Evolutionary conservation across 2,888 invertebrate species (phyloP), one percentile per base, ranked within the genome.

Genomic region (Calameuta pallipes): DNA sequence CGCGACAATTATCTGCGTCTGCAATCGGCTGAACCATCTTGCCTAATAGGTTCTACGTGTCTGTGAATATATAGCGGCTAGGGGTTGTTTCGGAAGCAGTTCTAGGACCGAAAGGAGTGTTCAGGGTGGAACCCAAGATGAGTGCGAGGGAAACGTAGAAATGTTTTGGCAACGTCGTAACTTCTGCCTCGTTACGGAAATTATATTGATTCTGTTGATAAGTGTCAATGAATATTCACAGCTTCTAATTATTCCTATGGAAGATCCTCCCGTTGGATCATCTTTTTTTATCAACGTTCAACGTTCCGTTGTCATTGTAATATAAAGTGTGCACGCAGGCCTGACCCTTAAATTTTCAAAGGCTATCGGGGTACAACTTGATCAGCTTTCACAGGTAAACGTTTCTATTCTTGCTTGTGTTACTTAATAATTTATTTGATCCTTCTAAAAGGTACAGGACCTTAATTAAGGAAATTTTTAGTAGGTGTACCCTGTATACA

Each of bases 11-110:
- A 89, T 89, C 89, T 83, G 70, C 79, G 82, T 84, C 81, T 84
- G 76, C 82, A 83, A 86, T 89, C 89, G 80, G 80, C 79, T 77
- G 79, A 78, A 83, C 83, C 84, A 87, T 87, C 86, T 85, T 82
- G 83, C 83, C 81, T 90, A 91, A 91, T 88, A 88, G 89, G 83
- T 81, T 76, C 87, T 90, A 90, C 90, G 91, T 90, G 90, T 89
- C 85, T 86, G 83, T 83, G 89, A 90, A 90, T 90, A 89, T 85
- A 85, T 85, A 84, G 83, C 79, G 80, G 12, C 73, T 34, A 41
- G 9, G 56, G 56, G 56, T 56, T 56, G 56, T 56, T 56, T 56
- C 23, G 23, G 6, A 56, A 56, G 3, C 56, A 23, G 2, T 56
- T 23, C 9, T 23, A 23, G 23, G 2, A 56, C 56, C 56, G 56